Base-by-base conservation (phyloP, 1,140 invertebrate species). In the Bombus soroeensis region DNA sequence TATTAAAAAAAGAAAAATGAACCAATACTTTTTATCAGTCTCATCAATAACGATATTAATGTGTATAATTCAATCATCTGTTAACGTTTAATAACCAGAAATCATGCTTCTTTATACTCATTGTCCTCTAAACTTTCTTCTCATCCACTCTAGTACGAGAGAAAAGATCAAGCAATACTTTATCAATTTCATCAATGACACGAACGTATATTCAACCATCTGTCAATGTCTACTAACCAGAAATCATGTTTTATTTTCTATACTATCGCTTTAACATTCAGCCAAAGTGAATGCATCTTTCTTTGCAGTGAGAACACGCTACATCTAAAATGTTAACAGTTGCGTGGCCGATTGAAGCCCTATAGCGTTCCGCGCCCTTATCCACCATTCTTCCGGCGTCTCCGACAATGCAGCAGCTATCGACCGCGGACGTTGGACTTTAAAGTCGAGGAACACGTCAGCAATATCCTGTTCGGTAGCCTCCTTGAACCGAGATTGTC, bases 381-480 rank as follows among this genome's bases (percentile, higher is more conserved):
- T 82, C 70, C 73, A 37, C 81, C 81, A 53, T 82, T 82, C 81
- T 75, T 82, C 81, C 37, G 71, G 37, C 57, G 81, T 66, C 77
- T 41, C 59, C 53, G 71, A 82, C 81, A 82, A 82, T 82, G 71
- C 81, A 41, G 57, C 81, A 53, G 81, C 81, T 75, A 82, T 82
- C 81, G 81, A 82, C 81, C 81, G 81, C 71, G 81, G 71, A 75
- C 81, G 81, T 39, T 43, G 71, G 81, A 74, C 71, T 82, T 75
- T 82, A 82, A 82, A 82, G 81, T 75, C 81, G 81, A 39, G 71
- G 57, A 82, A 82, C 81, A 66, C 81, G 81, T 82, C 81, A 82
- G 81, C 81, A 74, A 82, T 82, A 82, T 82, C 81, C 81, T 82
- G 81, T 82, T 71, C 81, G 59, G 57, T 71, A n/a, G 71, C 59